Evolutionary conservation across 2,797 vertebrate species (phyloP).

Genomic region (Ataeniobius toweri): DNA sequence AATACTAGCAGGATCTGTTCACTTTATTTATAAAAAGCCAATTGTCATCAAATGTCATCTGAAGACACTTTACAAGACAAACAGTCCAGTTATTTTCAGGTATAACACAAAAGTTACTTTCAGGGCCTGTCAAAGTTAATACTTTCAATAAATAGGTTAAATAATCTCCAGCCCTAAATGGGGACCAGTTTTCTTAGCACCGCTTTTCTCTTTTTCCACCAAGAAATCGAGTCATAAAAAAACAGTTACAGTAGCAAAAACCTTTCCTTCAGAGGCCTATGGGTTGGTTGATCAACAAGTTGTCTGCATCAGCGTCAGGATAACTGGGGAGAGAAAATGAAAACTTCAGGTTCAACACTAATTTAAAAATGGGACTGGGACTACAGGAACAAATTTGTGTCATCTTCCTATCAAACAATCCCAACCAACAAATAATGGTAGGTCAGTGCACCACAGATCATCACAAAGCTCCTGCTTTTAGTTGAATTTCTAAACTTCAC

Average conservation of each 20-base stretch:
- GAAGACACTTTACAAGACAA: neutral
- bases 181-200: neutral
- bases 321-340: neutral
- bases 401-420: neutral
- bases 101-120: neutral
- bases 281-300: neutral
- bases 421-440: neutral
- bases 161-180: neutral
- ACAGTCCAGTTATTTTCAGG: neutral
- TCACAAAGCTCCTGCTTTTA: too few relatives aligned
- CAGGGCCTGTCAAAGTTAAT: neutral
- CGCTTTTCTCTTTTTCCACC: too few relatives aligned
- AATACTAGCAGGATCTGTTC: neutral
- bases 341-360: neutral
- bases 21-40: neutral
- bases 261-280: neutral
- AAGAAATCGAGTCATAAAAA: too few relatives aligned
- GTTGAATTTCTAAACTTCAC: too few relatives aligned
- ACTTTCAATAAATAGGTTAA: neutral
- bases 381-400: neutral
- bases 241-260: neutral
- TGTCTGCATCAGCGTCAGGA: neutral
- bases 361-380: neutral
- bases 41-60: neutral
- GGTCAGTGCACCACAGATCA: too few relatives aligned